Conservation (phyloP, 37 sponge, comb jelly and placozoan genomes). For the Theonella swinhoei region DNA sequence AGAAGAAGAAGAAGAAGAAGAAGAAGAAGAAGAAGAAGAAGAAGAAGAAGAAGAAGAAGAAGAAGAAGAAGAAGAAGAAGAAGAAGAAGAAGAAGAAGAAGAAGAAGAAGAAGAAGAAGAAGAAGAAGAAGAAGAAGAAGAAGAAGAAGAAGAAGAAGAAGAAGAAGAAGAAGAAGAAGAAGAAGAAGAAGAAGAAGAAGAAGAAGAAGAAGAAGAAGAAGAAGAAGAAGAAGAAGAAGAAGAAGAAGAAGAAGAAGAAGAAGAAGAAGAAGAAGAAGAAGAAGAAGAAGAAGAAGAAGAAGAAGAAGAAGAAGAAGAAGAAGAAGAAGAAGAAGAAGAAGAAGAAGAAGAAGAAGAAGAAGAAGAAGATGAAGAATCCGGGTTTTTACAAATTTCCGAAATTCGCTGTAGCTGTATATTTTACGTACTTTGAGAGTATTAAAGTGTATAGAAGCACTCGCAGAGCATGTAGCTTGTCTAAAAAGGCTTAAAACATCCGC, state of each 20-base stretch:
- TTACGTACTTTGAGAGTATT: too few relatives aligned
- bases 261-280: background rate
- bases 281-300: too few relatives aligned
- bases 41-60: background rate
- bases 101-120: too few relatives aligned
- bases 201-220: background rate
- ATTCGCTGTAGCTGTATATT: too few relatives aligned
- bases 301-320: background rate
- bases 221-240: background rate
- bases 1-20: background rate
- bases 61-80: too few relatives aligned
- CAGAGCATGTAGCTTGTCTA: too few relatives aligned
- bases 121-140: too few relatives aligned
- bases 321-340: background rate
- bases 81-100: too few relatives aligned
- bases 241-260: background rate
- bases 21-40: background rate
- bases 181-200: background rate
- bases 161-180: background rate
- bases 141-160: background rate
- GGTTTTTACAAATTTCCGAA: too few relatives aligned
- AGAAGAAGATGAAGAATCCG: too few relatives aligned
- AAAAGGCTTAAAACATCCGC: too few relatives aligned
- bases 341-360: constrained; percentile 3
- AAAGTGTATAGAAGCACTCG: too few relatives aligned